These are phyloP conservation scores for Lasioglossum zephyrum DNA, from an alignment of 2,888 invertebrate species.

Conservation along the genomic window DNA sequence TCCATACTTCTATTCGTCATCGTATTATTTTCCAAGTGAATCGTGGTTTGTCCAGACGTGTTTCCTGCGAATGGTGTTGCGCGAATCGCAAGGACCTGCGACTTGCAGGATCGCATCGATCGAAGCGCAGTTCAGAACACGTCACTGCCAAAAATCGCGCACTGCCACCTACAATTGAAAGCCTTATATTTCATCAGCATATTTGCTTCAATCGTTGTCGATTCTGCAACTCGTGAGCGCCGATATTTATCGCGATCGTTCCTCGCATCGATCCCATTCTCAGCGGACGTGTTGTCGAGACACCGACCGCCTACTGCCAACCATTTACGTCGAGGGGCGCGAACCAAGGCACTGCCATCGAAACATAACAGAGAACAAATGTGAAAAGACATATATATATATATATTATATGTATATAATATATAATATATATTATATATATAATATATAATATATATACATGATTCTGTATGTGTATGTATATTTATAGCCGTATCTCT, in stretches of 20 bases:
- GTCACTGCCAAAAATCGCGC: constrained; percentile 70
- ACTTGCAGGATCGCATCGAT: constrained; percentile 11
- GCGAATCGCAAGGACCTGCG: constrained; percentile 2
- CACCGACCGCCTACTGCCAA: constrained; percentile 47
- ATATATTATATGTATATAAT: not conserved
- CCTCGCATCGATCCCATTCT: constrained; percentile 4
- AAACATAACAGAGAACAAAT: constrained; percentile 27
- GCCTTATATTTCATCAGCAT: constrained; percentile 20
- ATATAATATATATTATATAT: not conserved
- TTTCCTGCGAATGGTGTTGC: constrained; percentile 1
- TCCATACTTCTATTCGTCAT: not conserved
- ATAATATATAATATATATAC: not conserved
- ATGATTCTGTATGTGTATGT: not conserved
- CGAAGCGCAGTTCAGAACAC: constrained; percentile 42
- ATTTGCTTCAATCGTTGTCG: not conserved
- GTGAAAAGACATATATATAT: constrained; percentile 14
- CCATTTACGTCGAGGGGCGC: constrained; percentile 41
- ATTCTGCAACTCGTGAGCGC: not conserved
- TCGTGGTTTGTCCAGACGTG: not conserved
- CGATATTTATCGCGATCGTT: not conserved
- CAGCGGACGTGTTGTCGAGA: constrained; percentile 12
- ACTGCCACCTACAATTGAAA: constrained; percentile 38
- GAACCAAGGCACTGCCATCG: constrained; percentile 63
- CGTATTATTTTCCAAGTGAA: not conserved
- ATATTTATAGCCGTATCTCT: constrained; percentile 29